Evolutionary conservation across 1,140 invertebrate species (phyloP).

Genomic region (Drosophila bocki): DNA sequence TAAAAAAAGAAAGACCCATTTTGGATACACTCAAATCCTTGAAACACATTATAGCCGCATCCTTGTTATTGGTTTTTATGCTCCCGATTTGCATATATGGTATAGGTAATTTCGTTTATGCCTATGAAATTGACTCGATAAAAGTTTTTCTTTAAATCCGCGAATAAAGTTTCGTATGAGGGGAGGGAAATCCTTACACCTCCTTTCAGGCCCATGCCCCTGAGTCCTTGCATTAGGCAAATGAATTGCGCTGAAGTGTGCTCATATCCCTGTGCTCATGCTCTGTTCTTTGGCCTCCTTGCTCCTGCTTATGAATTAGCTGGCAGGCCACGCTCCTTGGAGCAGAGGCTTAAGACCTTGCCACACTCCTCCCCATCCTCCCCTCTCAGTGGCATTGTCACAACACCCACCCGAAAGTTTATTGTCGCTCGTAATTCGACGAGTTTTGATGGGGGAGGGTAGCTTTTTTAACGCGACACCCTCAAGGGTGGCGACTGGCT

Average conservation of each 20-base stretch:
- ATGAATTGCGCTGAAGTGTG: constrained; percentile 54
- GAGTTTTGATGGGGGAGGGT: constrained; percentile 28
- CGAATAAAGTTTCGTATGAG: constrained; percentile 70
- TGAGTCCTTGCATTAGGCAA: constrained; percentile 71
- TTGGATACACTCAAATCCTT: background rate
- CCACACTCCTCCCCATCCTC: constrained; percentile 8
- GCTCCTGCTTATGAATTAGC: constrained; percentile 69
- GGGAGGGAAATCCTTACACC: constrained; percentile 33
- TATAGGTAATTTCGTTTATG: constrained; percentile 49
- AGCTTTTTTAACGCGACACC: constrained; percentile 65
- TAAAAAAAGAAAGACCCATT: background rate
- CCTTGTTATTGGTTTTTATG: constrained; percentile 2
- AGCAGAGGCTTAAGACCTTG: constrained; percentile 62
- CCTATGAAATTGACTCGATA: constrained; percentile 50
- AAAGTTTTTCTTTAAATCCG: constrained; percentile 58
- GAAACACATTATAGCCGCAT: constrained; percentile 2
- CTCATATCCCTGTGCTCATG: background rate
- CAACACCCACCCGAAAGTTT: constrained; percentile 58
- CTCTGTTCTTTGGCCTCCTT: background rate
- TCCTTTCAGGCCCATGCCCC: background rate
- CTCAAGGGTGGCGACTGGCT: constrained; percentile 1
- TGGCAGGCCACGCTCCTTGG: constrained; percentile 61
- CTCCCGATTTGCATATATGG: constrained; percentile 44
- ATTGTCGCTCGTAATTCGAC: constrained; percentile 66
- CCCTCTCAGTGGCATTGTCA: constrained; percentile 20